Evolutionary conservation across 1,140 invertebrate species (phyloP).

Genomic region (Aphidius gifuensis): DNA sequence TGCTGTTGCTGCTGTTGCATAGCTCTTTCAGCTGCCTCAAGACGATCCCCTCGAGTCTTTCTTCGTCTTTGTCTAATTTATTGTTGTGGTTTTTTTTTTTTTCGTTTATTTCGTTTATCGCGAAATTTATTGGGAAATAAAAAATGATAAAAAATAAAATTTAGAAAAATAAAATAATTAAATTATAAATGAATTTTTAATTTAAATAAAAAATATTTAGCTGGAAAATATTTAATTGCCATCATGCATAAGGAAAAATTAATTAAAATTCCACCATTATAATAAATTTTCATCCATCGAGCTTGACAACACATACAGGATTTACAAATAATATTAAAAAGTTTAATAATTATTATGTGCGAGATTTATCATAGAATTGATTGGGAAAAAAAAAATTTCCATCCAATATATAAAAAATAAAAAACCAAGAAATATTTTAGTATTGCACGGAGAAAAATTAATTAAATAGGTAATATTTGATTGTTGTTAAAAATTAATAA

Average conservation of each 20-base stretch:
- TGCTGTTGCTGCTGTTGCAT: constrained; percentile 31
- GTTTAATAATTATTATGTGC: neutral
- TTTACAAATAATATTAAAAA: constrained; percentile 48
- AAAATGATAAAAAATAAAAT: constrained; percentile 25
- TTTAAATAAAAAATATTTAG: neutral
- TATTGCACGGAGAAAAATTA: too few species aligned
- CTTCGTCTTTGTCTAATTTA: constrained; percentile 51
- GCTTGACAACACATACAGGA: constrained; percentile 56
- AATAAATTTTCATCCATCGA: constrained; percentile 54
- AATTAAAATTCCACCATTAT: constrained; percentile 48
- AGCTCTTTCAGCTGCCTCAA: constrained; percentile 30
- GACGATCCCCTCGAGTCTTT: constrained; percentile 43
- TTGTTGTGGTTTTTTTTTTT: constrained; percentile 30
- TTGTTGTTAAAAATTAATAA: too few species aligned
- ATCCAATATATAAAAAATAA: too few species aligned
- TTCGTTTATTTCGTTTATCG: neutral
- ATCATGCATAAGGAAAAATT: constrained; percentile 25
- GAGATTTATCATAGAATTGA: too few species aligned
- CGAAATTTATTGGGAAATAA: constrained; percentile 20
- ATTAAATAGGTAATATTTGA: too few species aligned
- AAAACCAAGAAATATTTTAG: too few species aligned
- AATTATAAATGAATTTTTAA: neutral
- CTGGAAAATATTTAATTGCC: too few species aligned
- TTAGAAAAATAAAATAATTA: constrained; percentile 25
- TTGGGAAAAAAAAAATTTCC: too few species aligned